phyloP scores from a whole-genome alignment of 92 coral and sea anemone species.

The Heliopora coerulea region DNA sequence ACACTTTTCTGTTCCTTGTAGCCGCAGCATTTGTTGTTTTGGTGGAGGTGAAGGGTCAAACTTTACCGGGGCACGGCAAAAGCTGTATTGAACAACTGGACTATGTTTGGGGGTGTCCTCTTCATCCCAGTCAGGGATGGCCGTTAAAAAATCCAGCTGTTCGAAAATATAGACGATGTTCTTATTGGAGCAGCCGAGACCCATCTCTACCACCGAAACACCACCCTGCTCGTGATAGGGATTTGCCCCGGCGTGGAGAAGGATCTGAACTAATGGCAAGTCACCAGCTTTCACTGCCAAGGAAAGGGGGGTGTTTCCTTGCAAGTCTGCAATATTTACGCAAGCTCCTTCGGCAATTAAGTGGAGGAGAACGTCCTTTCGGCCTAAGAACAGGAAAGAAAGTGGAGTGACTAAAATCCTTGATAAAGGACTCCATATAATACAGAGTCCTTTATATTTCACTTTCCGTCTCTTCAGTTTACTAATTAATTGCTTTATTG shows the following conservation, averaged over 20 bases:
- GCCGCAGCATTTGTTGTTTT: slow-evolving; percentile 8
- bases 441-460: too few species aligned
- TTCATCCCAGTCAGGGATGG: slow-evolving; percentile 36
- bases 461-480: too few species aligned
- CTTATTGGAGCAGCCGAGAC: slow-evolving; percentile 16
- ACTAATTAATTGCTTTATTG: too few species aligned
- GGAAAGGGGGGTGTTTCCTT: slow-evolving; percentile 32
- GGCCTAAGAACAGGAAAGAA: background rate
- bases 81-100: background rate
- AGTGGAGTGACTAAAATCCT: too few species aligned
- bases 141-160: slow-evolving; percentile 26
- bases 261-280: slow-evolving; percentile 18
- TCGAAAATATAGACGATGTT: slow-evolving; percentile 37
- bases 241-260: slow-evolving; percentile 39
- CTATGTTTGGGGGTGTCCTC: slow-evolving; percentile 2
- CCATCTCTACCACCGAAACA: slow-evolving; percentile 6
- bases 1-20: slow-evolving; percentile 13
- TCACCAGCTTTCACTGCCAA: slow-evolving; percentile 29
- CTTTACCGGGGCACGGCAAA: slow-evolving; percentile 21
- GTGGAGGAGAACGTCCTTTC: slow-evolving; percentile 19
- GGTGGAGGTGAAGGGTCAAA: slow-evolving; percentile 24
- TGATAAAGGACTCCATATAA: too few species aligned
- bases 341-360: slow-evolving; percentile 25
- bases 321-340: slow-evolving; percentile 17
- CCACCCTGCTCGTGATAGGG: slow-evolving; percentile 33